A percentile compares a stretch with the other conserved stretches of the same genome.
phyloP scores from a whole-genome alignment of 2,797 vertebrate genomes.

The Sciaenops ocellatus region DNA sequence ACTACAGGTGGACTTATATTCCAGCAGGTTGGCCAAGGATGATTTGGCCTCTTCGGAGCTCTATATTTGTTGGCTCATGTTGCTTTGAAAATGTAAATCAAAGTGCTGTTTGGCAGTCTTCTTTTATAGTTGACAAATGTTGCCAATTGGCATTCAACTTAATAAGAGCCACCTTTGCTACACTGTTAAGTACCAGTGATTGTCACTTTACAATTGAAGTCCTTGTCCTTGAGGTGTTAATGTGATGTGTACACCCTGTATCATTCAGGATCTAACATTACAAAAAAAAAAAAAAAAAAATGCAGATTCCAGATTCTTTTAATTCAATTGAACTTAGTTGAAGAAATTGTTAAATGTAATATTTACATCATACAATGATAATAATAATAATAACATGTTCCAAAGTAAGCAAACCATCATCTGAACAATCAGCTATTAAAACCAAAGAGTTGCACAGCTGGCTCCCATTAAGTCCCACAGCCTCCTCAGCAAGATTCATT shows the following conservation, averaged over 20 bases:
- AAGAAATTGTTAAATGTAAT: constrained; percentile 31
- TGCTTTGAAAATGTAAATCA: constrained; percentile 51
- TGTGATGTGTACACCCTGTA: background rate
- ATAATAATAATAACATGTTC: constrained; percentile 15
- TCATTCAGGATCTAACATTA: background rate
- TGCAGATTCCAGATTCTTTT: background rate
- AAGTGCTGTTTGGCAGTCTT: constrained; percentile 49
- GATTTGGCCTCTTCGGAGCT: constrained; percentile 28
- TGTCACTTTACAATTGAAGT: constrained; percentile 20
- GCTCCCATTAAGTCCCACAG: constrained; percentile 66
- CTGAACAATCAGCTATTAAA: constrained; percentile 70
- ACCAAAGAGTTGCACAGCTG: constrained; percentile 71
- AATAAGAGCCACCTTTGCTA: constrained; percentile 40
- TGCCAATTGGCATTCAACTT: constrained; percentile 48
- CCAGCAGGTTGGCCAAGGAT: constrained; percentile 41
- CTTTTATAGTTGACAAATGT: constrained; percentile 42
- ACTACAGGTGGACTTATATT: constrained; percentile 48
- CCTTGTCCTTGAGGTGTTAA: constrained; percentile 31
- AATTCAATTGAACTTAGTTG: constrained; percentile 24
- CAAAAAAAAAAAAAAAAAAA: no score
- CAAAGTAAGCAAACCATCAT: constrained; percentile 61
- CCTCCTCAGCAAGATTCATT: constrained; percentile 74
- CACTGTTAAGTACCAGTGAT: constrained; percentile 14
- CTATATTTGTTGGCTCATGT: constrained; percentile 40
- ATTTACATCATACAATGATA: constrained; percentile 36